These are phyloP conservation scores for Ammodytes marinus DNA, from an alignment of 2,113 vertebrate genomes.

Conservation along the genomic window DNA sequence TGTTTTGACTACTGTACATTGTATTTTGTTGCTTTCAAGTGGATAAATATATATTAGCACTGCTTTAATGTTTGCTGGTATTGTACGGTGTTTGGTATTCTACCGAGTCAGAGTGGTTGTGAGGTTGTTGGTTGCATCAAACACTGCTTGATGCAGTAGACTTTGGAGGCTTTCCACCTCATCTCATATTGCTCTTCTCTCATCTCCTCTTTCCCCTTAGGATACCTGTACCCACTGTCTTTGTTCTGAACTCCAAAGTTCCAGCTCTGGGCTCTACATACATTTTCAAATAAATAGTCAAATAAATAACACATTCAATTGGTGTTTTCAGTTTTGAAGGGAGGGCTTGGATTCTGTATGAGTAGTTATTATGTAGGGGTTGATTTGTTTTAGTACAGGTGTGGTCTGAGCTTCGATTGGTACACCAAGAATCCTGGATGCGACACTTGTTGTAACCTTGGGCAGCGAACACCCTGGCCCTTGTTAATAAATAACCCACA, in stretches of 20 bases:
- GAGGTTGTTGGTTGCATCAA: slow-evolving; percentile 1
- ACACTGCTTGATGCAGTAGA: not conserved
- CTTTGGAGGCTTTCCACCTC: not conserved
- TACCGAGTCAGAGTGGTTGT: not conserved
- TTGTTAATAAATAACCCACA: slow-evolving; percentile 59
- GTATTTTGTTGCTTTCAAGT: not conserved
- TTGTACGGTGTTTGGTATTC: not conserved
- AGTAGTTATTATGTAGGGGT: slow-evolving; percentile 18
- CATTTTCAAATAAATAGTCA: not conserved
- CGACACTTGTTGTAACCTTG: slow-evolving; percentile 34
- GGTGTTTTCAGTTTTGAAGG: slow-evolving; percentile 14
- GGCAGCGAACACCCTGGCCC: slow-evolving; percentile 23
- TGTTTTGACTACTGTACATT: too few species aligned
- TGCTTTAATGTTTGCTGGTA: not conserved
- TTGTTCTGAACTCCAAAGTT: not conserved
- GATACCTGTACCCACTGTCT: not conserved
- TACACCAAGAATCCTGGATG: slow-evolving; percentile 30
- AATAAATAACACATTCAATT: slow-evolving; percentile 5
- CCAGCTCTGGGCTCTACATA: slow-evolving; percentile 6
- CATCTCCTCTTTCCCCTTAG: not conserved
- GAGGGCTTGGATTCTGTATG: not conserved
- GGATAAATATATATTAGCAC: not conserved
- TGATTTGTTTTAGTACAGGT: slow-evolving; percentile 1
- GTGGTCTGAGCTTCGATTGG: not conserved
- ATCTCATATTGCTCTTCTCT: not conserved